phyloP scores from a whole-genome alignment of 2,797 vertebrate genomes.

The Cynopterus sphinx region DNA sequence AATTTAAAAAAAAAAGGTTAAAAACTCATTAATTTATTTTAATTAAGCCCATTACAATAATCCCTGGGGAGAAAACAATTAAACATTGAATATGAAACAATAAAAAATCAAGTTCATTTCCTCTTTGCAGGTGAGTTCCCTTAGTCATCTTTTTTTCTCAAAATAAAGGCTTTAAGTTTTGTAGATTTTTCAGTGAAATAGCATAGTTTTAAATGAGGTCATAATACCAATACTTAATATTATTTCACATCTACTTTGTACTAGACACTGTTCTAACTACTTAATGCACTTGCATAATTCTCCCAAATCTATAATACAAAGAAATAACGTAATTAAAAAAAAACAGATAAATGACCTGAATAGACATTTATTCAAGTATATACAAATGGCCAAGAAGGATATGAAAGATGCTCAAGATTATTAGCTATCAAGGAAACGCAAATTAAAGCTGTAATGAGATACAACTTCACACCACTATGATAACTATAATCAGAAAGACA shows the following conservation, averaged over 20 bases:
- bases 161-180: constrained; percentile 59
- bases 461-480: background rate
- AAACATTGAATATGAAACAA: constrained; percentile 67
- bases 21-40: constrained; percentile 75
- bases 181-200: constrained; percentile 55
- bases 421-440: background rate
- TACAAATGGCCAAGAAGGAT: background rate
- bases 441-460: constrained; percentile 13
- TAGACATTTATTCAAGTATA: background rate
- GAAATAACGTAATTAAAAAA: constrained; percentile 15
- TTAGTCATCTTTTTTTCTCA: constrained; percentile 75
- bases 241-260: background rate
- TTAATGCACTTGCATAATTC: constrained; percentile 41
- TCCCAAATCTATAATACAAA: background rate
- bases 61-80: constrained; percentile 74
- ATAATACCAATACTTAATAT: constrained; percentile 59
- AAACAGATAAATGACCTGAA: background rate
- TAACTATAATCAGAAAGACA: background rate
- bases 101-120: constrained; percentile 78
- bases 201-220: constrained; percentile 59
- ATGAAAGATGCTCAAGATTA: background rate
- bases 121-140: constrained; percentile 59
- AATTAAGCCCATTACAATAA: constrained; percentile 74
- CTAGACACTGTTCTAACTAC: constrained; percentile 24
- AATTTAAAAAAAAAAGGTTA: background rate